Conservation (phyloP, 2,888 invertebrate genomes). For the Apomyelois bistriatella region DNA sequence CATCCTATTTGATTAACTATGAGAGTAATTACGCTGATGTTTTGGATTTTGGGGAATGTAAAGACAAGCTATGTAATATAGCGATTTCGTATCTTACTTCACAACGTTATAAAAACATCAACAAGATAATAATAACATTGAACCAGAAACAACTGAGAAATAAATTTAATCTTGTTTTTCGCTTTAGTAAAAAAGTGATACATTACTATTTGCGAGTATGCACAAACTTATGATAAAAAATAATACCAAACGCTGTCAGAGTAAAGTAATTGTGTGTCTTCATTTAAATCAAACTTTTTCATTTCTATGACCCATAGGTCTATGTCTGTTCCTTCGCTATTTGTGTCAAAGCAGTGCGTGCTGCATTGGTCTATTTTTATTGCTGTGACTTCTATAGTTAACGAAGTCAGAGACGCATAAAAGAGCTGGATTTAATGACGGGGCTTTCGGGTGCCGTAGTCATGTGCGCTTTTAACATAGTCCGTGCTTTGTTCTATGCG, state of each 20-base stretch:
- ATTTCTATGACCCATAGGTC: not conserved
- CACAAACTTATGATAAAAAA: no score
- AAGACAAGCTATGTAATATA: no score
- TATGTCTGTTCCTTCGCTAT: not conserved
- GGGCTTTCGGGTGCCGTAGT: conserved; percentile 43
- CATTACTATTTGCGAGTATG: no score
- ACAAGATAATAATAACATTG: no score
- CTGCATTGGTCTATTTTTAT: conserved; percentile 29
- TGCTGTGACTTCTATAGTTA: conserved; percentile 36
- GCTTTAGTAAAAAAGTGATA: no score
- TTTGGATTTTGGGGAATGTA: no score
- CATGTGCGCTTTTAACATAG: conserved; percentile 51
- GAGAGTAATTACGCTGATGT: not conserved
- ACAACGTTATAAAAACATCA: no score
- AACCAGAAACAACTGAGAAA: no score
- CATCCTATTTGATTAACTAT: not conserved
- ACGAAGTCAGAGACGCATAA: conserved; percentile 46
- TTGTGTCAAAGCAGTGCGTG: not conserved
- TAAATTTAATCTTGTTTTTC: no score
- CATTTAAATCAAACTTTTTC: not conserved
- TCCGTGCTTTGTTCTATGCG: conserved; percentile 54
- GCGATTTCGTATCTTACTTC: no score
- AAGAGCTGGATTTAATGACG: conserved; percentile 50
- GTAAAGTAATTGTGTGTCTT: no score
- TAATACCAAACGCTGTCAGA: no score